A percentile compares a stretch with the other conserved stretches of the same genome.
Conservation (phyloP, 1,140 invertebrate genomes). For the fruit fly (Drosophila melanogaster) region DNA sequence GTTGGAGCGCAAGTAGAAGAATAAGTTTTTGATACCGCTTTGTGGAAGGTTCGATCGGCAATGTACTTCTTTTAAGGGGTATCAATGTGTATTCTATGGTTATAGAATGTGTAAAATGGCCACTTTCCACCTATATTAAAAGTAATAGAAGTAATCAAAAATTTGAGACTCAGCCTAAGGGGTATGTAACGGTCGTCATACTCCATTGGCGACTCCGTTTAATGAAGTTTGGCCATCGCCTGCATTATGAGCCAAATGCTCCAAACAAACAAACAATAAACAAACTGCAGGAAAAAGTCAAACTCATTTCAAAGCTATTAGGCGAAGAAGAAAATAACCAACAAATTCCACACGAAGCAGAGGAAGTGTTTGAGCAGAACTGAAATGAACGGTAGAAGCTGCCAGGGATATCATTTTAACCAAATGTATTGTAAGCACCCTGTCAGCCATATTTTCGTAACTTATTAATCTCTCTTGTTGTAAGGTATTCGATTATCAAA, state of each 20-base stretch:
- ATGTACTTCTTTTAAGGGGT: too few species aligned
- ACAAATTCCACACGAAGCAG: conserved; percentile 11
- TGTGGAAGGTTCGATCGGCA: background rate
- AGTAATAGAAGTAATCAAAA: too few species aligned
- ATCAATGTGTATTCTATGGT: too few species aligned
- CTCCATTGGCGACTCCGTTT: conserved; percentile 11
- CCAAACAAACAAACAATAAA: conserved; percentile 37
- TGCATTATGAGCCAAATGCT: conserved; percentile 41
- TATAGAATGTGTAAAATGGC: too few species aligned
- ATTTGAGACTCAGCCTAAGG: too few species aligned
- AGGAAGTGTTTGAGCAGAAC: conserved; percentile 9
- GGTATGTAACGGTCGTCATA: background rate
- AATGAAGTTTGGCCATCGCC: conserved; percentile 49
- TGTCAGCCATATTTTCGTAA: background rate
- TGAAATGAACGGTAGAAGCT: conserved; percentile 5
- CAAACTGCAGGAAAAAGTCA: conserved; percentile 57
- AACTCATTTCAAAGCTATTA: conserved; percentile 82
- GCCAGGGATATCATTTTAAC: conserved; percentile 4
- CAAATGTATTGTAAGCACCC: background rate
- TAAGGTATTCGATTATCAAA: too few species aligned
- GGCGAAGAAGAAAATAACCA: conserved; percentile 45
- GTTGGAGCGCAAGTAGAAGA: conserved; percentile 3
- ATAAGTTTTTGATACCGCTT: conserved; percentile 26
- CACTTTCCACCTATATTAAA: too few species aligned
- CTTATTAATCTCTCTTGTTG: too few species aligned